Base-by-base conservation (phyloP, 2,113 vertebrate species). In the Erythrocercus mccallii region DNA sequence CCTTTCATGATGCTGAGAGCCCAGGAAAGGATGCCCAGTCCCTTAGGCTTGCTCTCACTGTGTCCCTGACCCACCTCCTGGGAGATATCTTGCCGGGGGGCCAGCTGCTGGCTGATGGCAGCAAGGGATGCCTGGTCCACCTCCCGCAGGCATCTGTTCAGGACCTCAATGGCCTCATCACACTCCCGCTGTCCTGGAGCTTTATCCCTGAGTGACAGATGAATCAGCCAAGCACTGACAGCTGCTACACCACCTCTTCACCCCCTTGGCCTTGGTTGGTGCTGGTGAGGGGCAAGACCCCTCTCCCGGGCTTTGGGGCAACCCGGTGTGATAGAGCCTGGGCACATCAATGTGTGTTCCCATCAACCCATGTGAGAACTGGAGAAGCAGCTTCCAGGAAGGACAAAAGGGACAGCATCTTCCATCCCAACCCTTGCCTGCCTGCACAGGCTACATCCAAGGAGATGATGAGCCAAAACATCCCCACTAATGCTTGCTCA, bases 111-210 rank as follows among this genome's bases (percentile, higher is more conserved):
- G 96, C 99, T 99, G 91, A 99, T 99, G 21, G 99, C 99, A 61
- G 99, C 99, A 0, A 99, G 98, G 16, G 99, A 99, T 22, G 99
- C 99, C 97, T 99, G 99, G 96, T 99, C 99, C 31, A 99, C 98
- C 68, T 99, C 99, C 35, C 99, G 98, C 61, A 99, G 98, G 80
- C 99, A 99, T 96, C 97, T 98, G 77, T 99, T 99, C 87, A 99
- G 97, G n/a, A 98, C 98, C 33, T 99, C 98, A 4, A 99, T 99
- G 62, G 99, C 99, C 4, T 99, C 97, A 5, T 99, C 99, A 37
- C 99, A 99, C 72, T 99, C 99, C 91, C 98, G 98, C 96, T 99
- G 99, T 21, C 99, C 99, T 23, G 99, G 99, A 72, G 99, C 99
- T 92, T 99, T 99, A 82, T 99, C 99, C 97, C 99, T 99, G 97